These are phyloP conservation scores for Xestia xanthographa DNA, from an alignment of 2,888 invertebrate genomes.

Conservation along the genomic window DNA sequence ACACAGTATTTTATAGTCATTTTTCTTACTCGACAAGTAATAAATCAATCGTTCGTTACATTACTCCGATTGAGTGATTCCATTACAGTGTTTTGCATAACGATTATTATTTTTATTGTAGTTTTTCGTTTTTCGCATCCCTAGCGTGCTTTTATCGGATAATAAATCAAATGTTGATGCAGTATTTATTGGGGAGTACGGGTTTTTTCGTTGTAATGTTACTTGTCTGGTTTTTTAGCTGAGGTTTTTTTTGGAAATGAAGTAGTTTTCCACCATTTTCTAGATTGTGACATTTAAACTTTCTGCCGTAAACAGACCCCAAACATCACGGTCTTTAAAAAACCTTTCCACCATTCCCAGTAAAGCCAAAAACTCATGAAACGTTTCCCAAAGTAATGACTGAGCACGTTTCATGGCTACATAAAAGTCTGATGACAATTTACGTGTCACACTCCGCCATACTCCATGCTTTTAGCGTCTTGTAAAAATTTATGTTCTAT, in stretches of 20 bases:
- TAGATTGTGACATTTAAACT: neutral
- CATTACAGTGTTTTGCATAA: conserved; percentile 89
- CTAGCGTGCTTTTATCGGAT: conserved; percentile 63
- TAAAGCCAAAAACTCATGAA: conserved; percentile 32
- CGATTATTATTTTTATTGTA: conserved; percentile 76
- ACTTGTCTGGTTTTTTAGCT: conserved; percentile 16
- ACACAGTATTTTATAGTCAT: conserved; percentile 85
- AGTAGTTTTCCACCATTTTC: neutral
- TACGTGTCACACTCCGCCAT: conserved; percentile 64
- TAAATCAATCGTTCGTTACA: conserved; percentile 88
- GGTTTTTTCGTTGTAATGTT: conserved; percentile 43
- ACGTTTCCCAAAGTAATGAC: conserved; percentile 60
- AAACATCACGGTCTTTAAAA: conserved; percentile 19
- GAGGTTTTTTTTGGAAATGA: too few relatives aligned
- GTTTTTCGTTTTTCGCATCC: conserved; percentile 57
- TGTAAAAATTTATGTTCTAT: conserved; percentile 73
- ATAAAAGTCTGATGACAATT: conserved; percentile 70
- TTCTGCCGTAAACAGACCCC: too few relatives aligned
- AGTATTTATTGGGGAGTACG: conserved; percentile 53
- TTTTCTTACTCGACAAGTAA: conserved; percentile 87
- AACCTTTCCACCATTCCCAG: neutral
- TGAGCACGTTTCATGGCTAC: conserved; percentile 60
- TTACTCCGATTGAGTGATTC: conserved; percentile 89
- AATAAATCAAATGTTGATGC: conserved; percentile 66
- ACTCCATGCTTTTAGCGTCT: conserved; percentile 71